Base-by-base conservation (phyloP, 92 coral and sea anemone genomes). In the Actinostola sp. region DNA sequence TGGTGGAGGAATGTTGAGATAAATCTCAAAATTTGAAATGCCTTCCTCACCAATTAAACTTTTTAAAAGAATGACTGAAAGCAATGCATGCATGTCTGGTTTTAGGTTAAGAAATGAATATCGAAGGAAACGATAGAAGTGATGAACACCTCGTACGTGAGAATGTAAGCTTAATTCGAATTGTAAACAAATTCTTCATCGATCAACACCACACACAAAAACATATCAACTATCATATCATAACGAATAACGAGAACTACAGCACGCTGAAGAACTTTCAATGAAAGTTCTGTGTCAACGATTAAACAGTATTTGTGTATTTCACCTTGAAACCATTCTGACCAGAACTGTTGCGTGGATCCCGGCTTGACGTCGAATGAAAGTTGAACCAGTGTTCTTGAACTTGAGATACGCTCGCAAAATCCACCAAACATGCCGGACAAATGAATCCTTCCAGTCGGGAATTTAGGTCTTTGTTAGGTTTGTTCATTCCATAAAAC, bases 401-500 rank as follows among this genome's bases (percentile, higher is more conserved):
- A 31, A 93, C 89, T 60, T 91, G 90, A 43, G 82, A 61, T 1
- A 88, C 92, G 60, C 94, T 82, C 15, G 94, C 80, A 72, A 93
- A 91, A 63, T 91, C 97, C 23, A 89, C 91, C 20, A 93, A 70
- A 72, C 98, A 93, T 51, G 81, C 87, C 15, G 98, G 98, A 89
- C 98, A 93, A 48, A 93, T 92, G 45, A 93, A 93, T 70, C 98
- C 98, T 88, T 93, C 98, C 17, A 87, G 71, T 28, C 85, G 82
- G 73, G 85, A 53, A 52, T 62, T 74, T 21, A 56, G 76, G 27
- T 61, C 90, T 76, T 71, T 84, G 45, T 50, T 84, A 39, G 84
- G 89, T 75, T 71, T 83, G 88, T 63, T 91, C 97, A 91, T 91
- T 56, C 97, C 97, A 91, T 91, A 45, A 67, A 87, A 71, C 63